These are phyloP conservation scores for Fundulus diaphanus DNA, from an alignment of 2,797 vertebrate species.

Conservation along the genomic window DNA sequence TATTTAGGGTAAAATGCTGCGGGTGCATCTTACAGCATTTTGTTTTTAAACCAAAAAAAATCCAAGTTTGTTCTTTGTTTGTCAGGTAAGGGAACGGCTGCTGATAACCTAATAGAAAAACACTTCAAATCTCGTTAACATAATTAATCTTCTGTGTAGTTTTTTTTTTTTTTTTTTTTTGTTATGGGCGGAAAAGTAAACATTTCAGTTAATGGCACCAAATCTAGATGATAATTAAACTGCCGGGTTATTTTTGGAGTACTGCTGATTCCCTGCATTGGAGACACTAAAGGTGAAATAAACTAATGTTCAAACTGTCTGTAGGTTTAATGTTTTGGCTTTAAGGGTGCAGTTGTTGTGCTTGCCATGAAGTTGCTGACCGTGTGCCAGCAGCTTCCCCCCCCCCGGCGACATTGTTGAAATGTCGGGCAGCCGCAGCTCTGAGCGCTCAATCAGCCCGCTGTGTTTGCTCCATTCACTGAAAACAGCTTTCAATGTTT, in stretches of 20 bases:
- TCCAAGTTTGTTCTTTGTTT: background rate
- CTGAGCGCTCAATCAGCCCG: background rate
- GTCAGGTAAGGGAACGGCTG: background rate
- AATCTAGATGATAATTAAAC: background rate
- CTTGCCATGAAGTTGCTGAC: background rate
- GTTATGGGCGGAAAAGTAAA: background rate
- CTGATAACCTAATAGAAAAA: background rate
- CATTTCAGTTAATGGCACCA: background rate
- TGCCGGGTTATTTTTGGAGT: background rate
- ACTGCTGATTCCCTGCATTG: background rate
- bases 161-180: too few species aligned
- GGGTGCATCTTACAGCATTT: background rate
- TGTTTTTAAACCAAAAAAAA: background rate
- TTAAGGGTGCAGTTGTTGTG: too few species aligned
- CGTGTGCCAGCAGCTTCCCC: conserved; percentile 13
- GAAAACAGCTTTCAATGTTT: conserved; percentile 7
- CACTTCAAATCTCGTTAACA: background rate
- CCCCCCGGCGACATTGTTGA: conserved; percentile 36
- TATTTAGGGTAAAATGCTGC: background rate
- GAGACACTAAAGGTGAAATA: background rate
- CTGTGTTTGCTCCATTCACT: background rate
- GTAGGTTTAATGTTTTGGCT: conserved; percentile 1
- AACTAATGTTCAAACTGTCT: background rate
- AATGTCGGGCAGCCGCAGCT: conserved; percentile 27
- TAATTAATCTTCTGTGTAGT: background rate